Evolutionary conservation across 1,140 invertebrate genomes (phyloP).

Genomic region (Oryctes rhinoceros): DNA sequence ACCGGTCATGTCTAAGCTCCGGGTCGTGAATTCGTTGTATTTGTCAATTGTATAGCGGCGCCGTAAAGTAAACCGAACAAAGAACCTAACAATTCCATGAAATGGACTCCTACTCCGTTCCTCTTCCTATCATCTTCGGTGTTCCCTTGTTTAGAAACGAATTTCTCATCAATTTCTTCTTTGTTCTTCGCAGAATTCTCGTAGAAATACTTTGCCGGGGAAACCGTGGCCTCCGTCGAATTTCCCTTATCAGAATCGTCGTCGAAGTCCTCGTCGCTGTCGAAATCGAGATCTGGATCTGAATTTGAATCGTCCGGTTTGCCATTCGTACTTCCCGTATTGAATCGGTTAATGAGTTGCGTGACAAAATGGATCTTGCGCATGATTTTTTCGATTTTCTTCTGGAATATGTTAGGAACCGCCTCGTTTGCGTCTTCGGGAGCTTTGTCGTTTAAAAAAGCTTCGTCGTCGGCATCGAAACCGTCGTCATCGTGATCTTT

Average conservation of each 20-base stretch:
- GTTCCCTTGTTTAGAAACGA: neutral
- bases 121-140: neutral
- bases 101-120: conserved; percentile 1
- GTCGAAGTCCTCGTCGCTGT: neutral
- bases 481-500: neutral
- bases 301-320: neutral
- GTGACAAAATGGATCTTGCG: conserved; percentile 17
- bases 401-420: neutral
- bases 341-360: neutral
- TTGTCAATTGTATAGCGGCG: conserved; percentile 30
- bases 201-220: neutral
- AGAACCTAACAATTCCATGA: conserved; percentile 21
- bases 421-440: neutral
- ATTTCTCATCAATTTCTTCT: neutral
- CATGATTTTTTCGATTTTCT: conserved; percentile 21
- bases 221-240: neutral
- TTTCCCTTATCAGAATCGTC: neutral
- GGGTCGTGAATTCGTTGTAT: neutral
- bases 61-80: conserved; percentile 26
- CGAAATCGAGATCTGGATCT: conserved; percentile 12
- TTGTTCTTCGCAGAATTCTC: neutral
- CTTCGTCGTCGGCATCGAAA: neutral
- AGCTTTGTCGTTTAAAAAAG: neutral
- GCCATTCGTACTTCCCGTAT: neutral
- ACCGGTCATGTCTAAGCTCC: too few relatives aligned